Evolutionary conservation across 2,113 vertebrate genomes (phyloP), one percentile per base, ranked within the genome.

Genomic region (Labeo catla): DNA sequence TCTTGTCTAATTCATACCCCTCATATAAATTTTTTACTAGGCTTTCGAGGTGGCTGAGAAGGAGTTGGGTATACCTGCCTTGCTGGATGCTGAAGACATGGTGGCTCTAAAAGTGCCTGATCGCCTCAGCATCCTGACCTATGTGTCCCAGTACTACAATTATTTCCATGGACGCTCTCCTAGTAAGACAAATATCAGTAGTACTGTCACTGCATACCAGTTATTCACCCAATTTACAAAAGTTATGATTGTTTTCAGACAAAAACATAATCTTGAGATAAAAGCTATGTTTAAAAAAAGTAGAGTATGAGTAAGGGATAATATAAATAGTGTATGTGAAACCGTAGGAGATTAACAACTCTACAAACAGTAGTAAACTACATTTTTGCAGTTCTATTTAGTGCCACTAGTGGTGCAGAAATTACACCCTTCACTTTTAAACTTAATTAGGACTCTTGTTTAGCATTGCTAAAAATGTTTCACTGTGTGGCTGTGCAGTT

Each of bases 61-160:
- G 70, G 79, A 98, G 89, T 90, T 99, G 91, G 97, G 97, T 4
- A 99, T 99, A 87, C 98, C 98, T 0, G 98, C 98, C 0, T 90
- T 99, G 91, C 89, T 99, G 93, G 98, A 99, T 0, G 97, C 98
- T 0, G 98, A 99, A 86, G 98, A 99, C 92, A 99, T 99, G 98
- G 96, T 99, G 91, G 95, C 95, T 19, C 92, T 99, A n/a, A 96
- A 85, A 87, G 93, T 99, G 15, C 98, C 98, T 0, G 98, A 99
- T 92, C 95, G 98, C 59, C 96, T 99, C 92, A 99, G 98, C 85
- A 96, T 99, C 91, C 96, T 99, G 88, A 99, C 98, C 12, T 99
- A 99, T 0, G 97, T 99, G 85, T 99, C 98, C 0, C 98, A 99
- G 91, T 99, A 99, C 90, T 99, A 99, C 87, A 99, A 99, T 91